A percentile compares a stretch with the other conserved stretches of the same genome.
These are phyloP conservation scores for Dioctria linearis DNA, from an alignment of 2,888 invertebrate species.

Conservation along the genomic window DNA sequence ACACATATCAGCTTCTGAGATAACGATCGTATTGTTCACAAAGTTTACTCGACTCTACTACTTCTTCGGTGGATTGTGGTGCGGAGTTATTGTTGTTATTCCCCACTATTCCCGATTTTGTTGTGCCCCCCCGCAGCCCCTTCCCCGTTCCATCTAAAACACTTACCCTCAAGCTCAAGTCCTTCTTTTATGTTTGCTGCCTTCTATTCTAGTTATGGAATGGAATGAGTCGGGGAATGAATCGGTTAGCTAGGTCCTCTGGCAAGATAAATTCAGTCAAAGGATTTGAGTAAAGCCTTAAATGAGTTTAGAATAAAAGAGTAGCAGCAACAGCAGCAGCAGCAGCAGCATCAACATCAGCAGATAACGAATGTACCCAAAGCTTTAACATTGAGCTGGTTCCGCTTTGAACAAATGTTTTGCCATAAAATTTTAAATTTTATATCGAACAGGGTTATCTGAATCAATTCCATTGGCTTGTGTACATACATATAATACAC, in stretches of 20 bases:
- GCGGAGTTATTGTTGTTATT: slow-evolving; percentile 37
- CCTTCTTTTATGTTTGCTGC: slow-evolving; percentile 25
- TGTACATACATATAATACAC: no score
- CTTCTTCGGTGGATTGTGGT: slow-evolving; percentile 42
- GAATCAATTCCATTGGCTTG: slow-evolving; percentile 17
- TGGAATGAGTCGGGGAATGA: neutral
- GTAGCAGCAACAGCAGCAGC: neutral
- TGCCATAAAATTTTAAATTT: slow-evolving; percentile 42
- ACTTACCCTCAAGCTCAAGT: slow-evolving; percentile 28
- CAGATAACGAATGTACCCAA: slow-evolving; percentile 36
- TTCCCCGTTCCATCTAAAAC: neutral
- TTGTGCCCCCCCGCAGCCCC: neutral
- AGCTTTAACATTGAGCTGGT: slow-evolving; percentile 30
- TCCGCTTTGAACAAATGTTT: slow-evolving; percentile 1
- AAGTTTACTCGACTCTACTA: slow-evolving; percentile 42
- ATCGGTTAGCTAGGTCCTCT: slow-evolving; percentile 43
- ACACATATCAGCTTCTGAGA: slow-evolving; percentile 46
- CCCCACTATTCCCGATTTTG: slow-evolving; percentile 37
- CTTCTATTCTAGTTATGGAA: neutral
- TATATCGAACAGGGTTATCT: slow-evolving; percentile 28
- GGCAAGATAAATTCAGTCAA: slow-evolving; percentile 51
- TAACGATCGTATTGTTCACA: slow-evolving; percentile 51
- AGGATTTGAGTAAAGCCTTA: slow-evolving; percentile 48
- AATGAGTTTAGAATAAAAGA: slow-evolving; percentile 52
- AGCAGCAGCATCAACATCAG: no score